Evolutionary conservation across 2,888 invertebrate species (phyloP).

Genomic region (Tridacna crocea): DNA sequence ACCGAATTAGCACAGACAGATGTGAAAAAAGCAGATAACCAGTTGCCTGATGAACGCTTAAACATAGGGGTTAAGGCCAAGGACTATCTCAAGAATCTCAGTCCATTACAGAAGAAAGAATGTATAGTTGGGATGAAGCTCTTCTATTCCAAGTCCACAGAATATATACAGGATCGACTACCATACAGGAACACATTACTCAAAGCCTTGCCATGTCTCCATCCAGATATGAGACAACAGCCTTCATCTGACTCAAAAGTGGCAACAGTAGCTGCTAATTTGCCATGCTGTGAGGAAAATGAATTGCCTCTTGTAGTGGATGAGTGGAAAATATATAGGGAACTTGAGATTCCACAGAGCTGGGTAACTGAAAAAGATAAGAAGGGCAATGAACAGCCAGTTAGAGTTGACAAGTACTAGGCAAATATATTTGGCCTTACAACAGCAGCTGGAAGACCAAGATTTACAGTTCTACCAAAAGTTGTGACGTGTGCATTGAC

Average conservation of each 20-base stretch:
- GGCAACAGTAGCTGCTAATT: slow-evolving; percentile 21
- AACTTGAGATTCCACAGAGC: slow-evolving; percentile 24
- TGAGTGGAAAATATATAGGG: slow-evolving; percentile 21
- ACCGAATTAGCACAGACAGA: slow-evolving; percentile 18
- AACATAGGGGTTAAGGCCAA: slow-evolving; percentile 24
- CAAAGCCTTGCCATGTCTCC: slow-evolving; percentile 22
- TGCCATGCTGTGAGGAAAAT: background rate
- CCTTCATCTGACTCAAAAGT: slow-evolving; percentile 15
- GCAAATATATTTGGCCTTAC: slow-evolving; percentile 20
- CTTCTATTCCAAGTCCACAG: slow-evolving; percentile 26
- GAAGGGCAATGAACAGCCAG: slow-evolving; percentile 13
- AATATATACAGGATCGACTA: slow-evolving; percentile 22
- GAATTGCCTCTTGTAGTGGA: slow-evolving; percentile 3
- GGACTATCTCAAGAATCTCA: slow-evolving; percentile 16
- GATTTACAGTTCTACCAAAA: slow-evolving; percentile 30
- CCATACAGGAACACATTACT: slow-evolving; percentile 22
- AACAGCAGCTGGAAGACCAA: slow-evolving; percentile 19
- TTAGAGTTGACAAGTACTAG: slow-evolving; percentile 27
- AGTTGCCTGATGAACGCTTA: slow-evolving; percentile 19
- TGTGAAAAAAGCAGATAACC: slow-evolving; percentile 18
- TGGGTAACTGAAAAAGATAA: slow-evolving; percentile 17
- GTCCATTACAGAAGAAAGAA: slow-evolving; percentile 26
- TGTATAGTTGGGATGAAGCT: slow-evolving; percentile 27
- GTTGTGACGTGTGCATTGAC: slow-evolving; percentile 34
- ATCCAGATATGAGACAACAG: slow-evolving; percentile 23